Percentiles rank a stretch among this genome's conserved stretches.
These are phyloP conservation scores for Drosophila crucigera DNA, from an alignment of 2,888 invertebrate species.

Conservation along the genomic window DNA sequence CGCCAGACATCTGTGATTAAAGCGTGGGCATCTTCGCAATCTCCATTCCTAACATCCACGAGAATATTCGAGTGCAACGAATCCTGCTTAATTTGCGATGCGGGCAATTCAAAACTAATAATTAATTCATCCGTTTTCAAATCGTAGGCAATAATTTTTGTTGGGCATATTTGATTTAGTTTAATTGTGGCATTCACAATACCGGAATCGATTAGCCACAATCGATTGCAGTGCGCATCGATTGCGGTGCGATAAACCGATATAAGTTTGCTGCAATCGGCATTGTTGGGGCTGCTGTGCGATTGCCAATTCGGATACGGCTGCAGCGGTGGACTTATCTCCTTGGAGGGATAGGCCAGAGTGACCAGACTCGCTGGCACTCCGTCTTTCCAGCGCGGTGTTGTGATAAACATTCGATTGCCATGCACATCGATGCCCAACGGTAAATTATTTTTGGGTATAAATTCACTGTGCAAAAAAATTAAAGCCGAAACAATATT, in stretches of 20 bases:
- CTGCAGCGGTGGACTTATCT: constrained; percentile 88
- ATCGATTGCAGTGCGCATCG: constrained; percentile 89
- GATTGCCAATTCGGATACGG: constrained; percentile 91
- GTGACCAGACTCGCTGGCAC: constrained; percentile 91
- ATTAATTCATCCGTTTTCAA: constrained; percentile 88
- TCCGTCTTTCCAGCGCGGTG: constrained; percentile 92
- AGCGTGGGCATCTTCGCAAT: constrained; percentile 87
- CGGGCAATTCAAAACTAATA: constrained; percentile 88
- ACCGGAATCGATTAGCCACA: constrained; percentile 94
- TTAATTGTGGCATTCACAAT: constrained; percentile 89
- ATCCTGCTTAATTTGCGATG: constrained; percentile 89
- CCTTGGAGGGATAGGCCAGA: constrained; percentile 87
- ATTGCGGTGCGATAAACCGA: constrained; percentile 92
- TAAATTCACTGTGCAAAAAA: constrained; percentile 86
- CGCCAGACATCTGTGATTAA: constrained; percentile 89
- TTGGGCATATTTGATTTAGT: constrained; percentile 90
- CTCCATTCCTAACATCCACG: constrained; percentile 86
- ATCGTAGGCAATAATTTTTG: constrained; percentile 91
- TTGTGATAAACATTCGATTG: constrained; percentile 90
- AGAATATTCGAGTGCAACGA: constrained; percentile 87
- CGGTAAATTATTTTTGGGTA: constrained; percentile 91
- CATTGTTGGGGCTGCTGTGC: constrained; percentile 82
- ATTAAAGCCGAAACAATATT: background rate
- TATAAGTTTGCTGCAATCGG: constrained; percentile 89
- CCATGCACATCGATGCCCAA: constrained; percentile 90